Conservation (phyloP, 2,797 vertebrate species). For the Mus spretus region DNA sequence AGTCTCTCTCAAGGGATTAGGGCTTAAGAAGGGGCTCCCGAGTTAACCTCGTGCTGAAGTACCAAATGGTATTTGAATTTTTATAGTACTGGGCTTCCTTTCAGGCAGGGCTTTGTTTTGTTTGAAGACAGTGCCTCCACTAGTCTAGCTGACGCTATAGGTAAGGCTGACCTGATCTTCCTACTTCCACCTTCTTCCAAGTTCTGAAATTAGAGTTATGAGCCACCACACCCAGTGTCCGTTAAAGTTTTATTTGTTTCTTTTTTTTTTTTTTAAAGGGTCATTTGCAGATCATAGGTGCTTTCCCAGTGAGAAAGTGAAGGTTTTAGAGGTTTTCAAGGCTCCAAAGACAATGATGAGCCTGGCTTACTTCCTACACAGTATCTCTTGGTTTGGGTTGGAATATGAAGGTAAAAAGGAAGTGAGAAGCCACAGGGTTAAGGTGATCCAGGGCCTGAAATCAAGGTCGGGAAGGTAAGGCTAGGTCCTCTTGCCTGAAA, state of each 20-base stretch:
- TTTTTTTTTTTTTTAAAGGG: no score
- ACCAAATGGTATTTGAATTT: background rate
- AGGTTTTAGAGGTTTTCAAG: slow-evolving; percentile 36
- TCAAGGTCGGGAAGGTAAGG: background rate
- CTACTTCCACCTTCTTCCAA: background rate
- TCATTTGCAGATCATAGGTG: background rate
- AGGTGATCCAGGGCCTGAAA: background rate
- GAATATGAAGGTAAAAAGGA: background rate
- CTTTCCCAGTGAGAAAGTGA: slow-evolving; percentile 4
- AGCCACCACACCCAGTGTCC: background rate
- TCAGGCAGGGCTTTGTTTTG: background rate
- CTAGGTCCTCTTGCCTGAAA: background rate
- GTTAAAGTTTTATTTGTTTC: background rate
- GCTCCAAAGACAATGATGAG: background rate
- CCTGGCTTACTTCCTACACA: background rate
- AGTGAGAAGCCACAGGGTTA: background rate
- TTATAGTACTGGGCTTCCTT: background rate
- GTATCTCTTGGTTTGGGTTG: background rate
- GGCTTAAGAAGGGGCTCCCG: background rate
- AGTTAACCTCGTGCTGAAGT: background rate
- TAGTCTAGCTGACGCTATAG: no score
- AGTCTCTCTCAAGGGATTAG: background rate
- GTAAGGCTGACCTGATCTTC: background rate
- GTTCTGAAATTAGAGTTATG: background rate
- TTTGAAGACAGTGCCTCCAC: background rate